A percentile compares a stretch with the other conserved stretches of the same genome.
Conservation (phyloP, 1,140 invertebrate species). For the Nomia melanderi region DNA sequence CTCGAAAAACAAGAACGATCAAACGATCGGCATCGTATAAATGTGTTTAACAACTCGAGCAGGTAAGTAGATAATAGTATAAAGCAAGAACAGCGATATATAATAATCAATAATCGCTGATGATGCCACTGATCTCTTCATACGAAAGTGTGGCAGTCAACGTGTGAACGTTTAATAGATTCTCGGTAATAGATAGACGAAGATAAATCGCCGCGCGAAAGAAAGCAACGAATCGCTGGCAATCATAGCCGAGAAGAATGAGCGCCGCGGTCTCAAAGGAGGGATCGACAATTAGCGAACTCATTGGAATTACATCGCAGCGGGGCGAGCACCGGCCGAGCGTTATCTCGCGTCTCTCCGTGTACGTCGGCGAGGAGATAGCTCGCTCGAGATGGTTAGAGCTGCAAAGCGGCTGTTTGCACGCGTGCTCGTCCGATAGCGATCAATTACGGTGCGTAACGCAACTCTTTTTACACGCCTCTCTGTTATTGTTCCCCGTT, state of each 20-base stretch:
- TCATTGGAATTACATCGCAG: conserved; percentile 16
- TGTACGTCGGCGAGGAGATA: conserved; percentile 8
- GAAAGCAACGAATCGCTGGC: background rate
- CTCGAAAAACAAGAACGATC: too few relatives aligned
- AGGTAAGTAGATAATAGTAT: too few relatives aligned
- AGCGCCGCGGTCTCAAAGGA: background rate
- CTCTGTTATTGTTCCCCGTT: conserved; percentile 31
- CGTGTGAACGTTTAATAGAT: too few relatives aligned
- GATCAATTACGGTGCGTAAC: conserved; percentile 50
- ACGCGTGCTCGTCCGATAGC: conserved; percentile 45
- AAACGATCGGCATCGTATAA: too few relatives aligned
- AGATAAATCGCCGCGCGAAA: too few relatives aligned
- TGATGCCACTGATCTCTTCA: too few relatives aligned
- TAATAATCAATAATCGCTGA: too few relatives aligned
- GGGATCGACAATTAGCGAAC: conserved; percentile 12
- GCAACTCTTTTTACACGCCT: conserved; percentile 41
- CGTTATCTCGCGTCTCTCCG: background rate
- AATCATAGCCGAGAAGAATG: background rate
- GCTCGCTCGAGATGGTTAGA: conserved; percentile 20
- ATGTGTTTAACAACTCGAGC: too few relatives aligned
- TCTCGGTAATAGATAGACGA: too few relatives aligned
- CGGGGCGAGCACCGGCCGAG: background rate
- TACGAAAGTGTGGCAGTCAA: too few relatives aligned
- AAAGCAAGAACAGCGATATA: too few relatives aligned
- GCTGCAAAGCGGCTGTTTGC: conserved; percentile 46